Evolutionary conservation across 2,797 vertebrate species (phyloP).

Genomic region (Bucorvus abyssinicus): DNA sequence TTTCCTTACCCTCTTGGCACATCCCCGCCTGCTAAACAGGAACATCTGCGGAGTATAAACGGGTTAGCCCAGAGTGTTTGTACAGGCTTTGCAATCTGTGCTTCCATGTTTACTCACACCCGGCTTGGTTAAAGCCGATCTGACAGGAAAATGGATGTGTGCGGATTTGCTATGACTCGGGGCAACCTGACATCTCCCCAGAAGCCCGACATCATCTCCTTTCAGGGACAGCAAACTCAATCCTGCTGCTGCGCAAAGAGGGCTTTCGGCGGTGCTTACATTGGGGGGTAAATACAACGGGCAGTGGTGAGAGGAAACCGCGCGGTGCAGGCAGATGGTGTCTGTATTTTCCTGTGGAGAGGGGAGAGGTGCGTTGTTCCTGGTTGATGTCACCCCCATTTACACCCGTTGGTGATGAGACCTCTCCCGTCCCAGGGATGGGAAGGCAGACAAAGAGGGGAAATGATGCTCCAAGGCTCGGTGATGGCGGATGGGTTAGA

Average conservation of each 20-base stretch:
- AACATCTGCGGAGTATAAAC: not conserved
- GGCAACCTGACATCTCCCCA: not conserved
- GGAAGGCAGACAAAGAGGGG: not conserved
- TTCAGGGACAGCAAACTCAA: not conserved
- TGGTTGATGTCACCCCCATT: fast-evolving
- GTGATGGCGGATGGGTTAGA: not conserved
- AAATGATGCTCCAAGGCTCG: not conserved
- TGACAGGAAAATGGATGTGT: not conserved
- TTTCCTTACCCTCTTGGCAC: not conserved
- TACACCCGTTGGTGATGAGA: not conserved
- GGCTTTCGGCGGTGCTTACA: not conserved
- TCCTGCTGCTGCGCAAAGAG: not conserved
- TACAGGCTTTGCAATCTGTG: not conserved
- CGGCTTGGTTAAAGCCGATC: not conserved
- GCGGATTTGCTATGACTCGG: not conserved
- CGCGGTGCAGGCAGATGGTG: not conserved
- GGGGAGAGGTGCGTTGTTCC: not conserved
- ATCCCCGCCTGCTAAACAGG: not conserved
- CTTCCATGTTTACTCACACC: not conserved
- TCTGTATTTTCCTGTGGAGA: not conserved
- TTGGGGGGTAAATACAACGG: fast-evolving
- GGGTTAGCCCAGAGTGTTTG: not conserved
- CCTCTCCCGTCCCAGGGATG: fast-evolving
- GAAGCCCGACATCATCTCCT: fast-evolving
- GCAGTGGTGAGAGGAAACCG: not conserved